Conservation (phyloP, 2,113 vertebrate species). For the Equus quagga region DNA sequence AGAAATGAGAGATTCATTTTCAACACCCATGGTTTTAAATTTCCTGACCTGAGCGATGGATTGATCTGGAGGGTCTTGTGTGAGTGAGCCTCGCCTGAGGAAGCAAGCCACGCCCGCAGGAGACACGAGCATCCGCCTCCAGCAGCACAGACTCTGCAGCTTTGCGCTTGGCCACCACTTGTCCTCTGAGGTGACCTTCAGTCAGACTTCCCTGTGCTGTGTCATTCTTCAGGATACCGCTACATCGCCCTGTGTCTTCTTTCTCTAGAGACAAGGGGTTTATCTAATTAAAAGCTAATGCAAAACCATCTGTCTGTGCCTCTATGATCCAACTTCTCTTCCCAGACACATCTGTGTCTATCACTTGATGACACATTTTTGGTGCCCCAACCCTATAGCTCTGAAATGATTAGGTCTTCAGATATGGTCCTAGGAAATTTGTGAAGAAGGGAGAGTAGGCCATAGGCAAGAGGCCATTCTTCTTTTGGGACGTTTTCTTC, state of each 20-base stretch:
- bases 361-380: not conserved
- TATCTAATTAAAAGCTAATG: not conserved
- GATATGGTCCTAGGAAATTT: not conserved
- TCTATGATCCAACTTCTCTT: not conserved
- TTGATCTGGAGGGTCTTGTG: not conserved
- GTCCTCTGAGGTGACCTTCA: not conserved
- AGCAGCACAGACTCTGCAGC: too few relatives aligned
- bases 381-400: not conserved
- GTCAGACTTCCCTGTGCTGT: not conserved
- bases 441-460: not conserved
- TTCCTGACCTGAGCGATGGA: not conserved
- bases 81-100: not conserved
- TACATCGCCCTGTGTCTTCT: not conserved
- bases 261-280: not conserved
- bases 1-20: not conserved
- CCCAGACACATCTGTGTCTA: not conserved
- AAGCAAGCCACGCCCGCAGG: not conserved
- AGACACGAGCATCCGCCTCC: not conserved
- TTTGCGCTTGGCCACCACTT: not conserved
- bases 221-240: not conserved
- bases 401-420: not conserved
- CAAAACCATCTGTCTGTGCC: not conserved
- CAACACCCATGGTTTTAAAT: not conserved
- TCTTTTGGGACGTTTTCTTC: not conserved
- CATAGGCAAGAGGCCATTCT: not conserved